Evolutionary conservation across 2,797 vertebrate species (phyloP), one percentile per base, ranked within the genome.

Genomic region (Ateles fusciceps): DNA sequence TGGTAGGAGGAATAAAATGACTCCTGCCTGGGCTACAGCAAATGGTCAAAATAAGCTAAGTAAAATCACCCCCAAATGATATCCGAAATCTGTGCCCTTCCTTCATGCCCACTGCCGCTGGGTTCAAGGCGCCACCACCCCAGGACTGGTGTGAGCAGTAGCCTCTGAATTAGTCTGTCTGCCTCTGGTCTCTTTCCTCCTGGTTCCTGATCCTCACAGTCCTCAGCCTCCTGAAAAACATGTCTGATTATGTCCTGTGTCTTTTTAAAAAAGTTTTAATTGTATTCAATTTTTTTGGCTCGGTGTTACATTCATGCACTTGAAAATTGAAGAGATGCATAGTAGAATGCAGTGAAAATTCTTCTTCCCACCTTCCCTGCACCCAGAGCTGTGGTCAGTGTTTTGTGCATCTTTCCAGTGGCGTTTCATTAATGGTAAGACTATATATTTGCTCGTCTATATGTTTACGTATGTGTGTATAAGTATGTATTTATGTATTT

Each of bases 81-180:
- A 5, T 9, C 52, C 8, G 48, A 42, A 76, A 12, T 6, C 76
- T 26, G 36, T 17, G 80, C 24, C 19, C 30, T 76, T 71, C 28
- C 57, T 64, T 10, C 46, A 0, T 0, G 2, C 28, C 85, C 5
- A 4, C 85, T 19, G n/a, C 22, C 13, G 0, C 24, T 13, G 33
- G 12, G n/a, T 9, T 30, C 22, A 4, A n/a, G 22, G 36, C 5
- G 33, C 30, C 28, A 0, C 15, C 0, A 2, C 1, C 30, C 72
- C 30, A 9, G 3, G 21, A 15, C 2, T 19, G 10, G 2, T 0
- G 1, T 22, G 48, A 7, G 50, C 33, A 14, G 33, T 8, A 28
- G 46, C 33, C 50, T 85, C 13, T 6, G 33, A 13, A 26, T 33
- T 50, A 24, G 26, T 5, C 55, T 71, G 21, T 48, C 33, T 17